Evolutionary conservation across 53 echinoderm and acorn worm genomes (phyloP).

Genomic region (Holothuria scabra): DNA sequence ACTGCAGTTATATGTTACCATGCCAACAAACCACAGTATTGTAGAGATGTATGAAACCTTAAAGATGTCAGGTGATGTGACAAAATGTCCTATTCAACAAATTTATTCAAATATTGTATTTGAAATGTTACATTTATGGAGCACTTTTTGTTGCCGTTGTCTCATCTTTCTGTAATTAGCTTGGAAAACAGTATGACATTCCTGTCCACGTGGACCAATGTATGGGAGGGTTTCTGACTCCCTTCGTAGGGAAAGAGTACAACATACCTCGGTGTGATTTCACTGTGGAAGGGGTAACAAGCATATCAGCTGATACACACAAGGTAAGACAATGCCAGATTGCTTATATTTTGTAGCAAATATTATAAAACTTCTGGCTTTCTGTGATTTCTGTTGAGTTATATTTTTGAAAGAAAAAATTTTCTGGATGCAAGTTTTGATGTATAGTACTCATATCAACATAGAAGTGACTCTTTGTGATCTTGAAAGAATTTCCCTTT

Average conservation of each 20-base stretch:
- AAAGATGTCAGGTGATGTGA: neutral
- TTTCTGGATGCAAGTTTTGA: no score
- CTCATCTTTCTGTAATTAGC: conserved; percentile 46
- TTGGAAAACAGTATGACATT: conserved; percentile 71
- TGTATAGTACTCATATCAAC: no score
- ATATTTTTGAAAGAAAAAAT: no score
- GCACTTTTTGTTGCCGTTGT: neutral
- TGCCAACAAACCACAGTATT: neutral
- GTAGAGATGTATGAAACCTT: neutral
- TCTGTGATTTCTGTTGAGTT: neutral
- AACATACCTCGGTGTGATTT: conserved; percentile 74
- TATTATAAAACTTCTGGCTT: neutral
- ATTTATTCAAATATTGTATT: neutral
- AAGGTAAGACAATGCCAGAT: conserved; percentile 61
- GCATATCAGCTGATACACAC: conserved; percentile 93
- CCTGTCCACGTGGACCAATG: conserved; percentile 90
- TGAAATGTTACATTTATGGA: neutral
- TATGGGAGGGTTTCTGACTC: conserved; percentile 89
- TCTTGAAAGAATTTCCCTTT: no score
- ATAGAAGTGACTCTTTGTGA: no score
- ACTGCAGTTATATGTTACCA: no score
- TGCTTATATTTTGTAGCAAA: neutral
- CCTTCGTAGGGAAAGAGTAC: conserved; percentile 74
- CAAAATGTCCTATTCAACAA: neutral
- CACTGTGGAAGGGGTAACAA: conserved; percentile 76